phyloP scores from a whole-genome alignment of 37 sponge, comb jelly and placozoan species.

The Agelas oroides region DNA sequence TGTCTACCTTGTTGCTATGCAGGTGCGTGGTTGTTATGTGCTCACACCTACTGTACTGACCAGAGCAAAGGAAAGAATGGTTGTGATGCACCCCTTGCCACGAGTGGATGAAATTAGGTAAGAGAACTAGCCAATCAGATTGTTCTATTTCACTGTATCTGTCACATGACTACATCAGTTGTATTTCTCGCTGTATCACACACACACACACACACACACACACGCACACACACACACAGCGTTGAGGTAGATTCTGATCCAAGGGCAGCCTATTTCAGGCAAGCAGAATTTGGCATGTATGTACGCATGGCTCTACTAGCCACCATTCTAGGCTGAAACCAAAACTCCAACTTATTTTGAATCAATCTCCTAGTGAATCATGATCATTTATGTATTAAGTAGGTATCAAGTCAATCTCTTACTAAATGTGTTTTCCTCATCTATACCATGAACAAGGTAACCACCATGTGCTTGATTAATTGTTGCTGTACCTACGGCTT shows the following conservation, averaged over 20 bases:
- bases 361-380: no score
- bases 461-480: no score
- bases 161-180: no score
- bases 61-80: slow-evolving; percentile 95
- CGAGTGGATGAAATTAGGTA: slow-evolving; percentile 96
- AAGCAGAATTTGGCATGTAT: slow-evolving; percentile 98
- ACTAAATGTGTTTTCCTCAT: no score
- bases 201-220: slow-evolving; percentile 15
- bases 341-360: no score
- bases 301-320: slow-evolving; percentile 96
- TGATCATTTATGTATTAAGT: no score
- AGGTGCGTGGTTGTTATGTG: slow-evolving; percentile 88
- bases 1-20: neutral
- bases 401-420: no score
- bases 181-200: neutral
- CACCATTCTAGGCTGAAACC: slow-evolving; percentile 24
- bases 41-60: slow-evolving; percentile 93
- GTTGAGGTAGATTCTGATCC: slow-evolving; percentile 96
- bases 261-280: slow-evolving; percentile 97
- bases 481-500: no score
- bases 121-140: neutral
- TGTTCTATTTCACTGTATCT: neutral
- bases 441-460: no score
- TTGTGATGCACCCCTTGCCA: slow-evolving; percentile 95
- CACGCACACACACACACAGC: slow-evolving; percentile 39